Evolutionary conservation across 2,797 vertebrate species (phyloP), one percentile per base, ranked within the genome.

Genomic region (Pelobates cultripes): DNA sequence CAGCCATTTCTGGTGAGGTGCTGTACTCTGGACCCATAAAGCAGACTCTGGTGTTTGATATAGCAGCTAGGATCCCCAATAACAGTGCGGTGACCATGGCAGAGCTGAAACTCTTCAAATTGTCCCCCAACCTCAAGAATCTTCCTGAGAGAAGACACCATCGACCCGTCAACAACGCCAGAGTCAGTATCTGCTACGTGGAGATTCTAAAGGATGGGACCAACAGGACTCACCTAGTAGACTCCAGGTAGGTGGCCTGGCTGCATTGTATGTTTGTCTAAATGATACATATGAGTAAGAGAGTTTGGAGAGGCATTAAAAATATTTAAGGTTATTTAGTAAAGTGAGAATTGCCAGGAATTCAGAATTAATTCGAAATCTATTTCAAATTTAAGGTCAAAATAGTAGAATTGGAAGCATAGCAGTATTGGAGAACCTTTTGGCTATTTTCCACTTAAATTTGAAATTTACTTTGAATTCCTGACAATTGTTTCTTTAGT

Each of bases 51-150:
- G 86, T 95, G 79, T 99, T 97, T 85, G 90, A 96, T 85, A 95
- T 98, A 97, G 94, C 97, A 73, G 93, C 93, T 73, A 91, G 96
- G 77, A 96, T 99, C 86, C 95, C 97, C 1, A 90, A 94, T 2
- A 95, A 97, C 90, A 96, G 95, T 0, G 97, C 99, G 86, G 96
- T 99, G 84, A 96, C 96, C 43, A 97, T 97, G 96, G 98, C 97
- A 0, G 96, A 96, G 77, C 92, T 99, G 57, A 97, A 96, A 85
- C 95, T 99, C 13, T 99, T 96, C 91, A 97, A 99, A 90, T 94
- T 94, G 87, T 94, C 95, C 0, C 88, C 94, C 8, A 90, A 90
- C 70, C 92, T 88, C 85, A 90, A 88, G 71, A 89, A 89, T 75
- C 79, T 93, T n/a, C 87, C 85, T 15, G 93, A 92, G 47, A 93